These are phyloP conservation scores for Triplophysa bombifrons DNA, from an alignment of 2,797 vertebrate species.

Conservation along the genomic window DNA sequence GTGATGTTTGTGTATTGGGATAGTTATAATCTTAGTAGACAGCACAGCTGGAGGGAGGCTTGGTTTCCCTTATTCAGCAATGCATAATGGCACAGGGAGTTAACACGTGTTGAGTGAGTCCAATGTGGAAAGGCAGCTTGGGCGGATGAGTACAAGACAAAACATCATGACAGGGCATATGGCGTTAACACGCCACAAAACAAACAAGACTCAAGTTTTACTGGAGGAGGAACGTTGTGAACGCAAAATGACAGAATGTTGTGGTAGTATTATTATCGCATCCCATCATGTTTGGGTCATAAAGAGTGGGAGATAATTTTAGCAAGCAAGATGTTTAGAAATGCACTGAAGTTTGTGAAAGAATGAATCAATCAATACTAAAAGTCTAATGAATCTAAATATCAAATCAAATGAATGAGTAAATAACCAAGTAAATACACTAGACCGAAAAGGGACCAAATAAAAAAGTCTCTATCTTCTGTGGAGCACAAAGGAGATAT, in stretches of 20 bases:
- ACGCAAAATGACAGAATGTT: background rate
- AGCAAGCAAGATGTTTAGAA: constrained; percentile 3
- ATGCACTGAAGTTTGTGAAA: background rate
- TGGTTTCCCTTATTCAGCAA: constrained; percentile 29
- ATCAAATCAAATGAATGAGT: background rate
- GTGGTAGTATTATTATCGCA: background rate
- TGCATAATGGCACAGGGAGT: constrained; percentile 22
- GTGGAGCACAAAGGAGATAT: too few species aligned
- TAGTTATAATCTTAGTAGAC: constrained; percentile 7
- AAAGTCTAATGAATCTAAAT: background rate
- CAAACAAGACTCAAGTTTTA: constrained; percentile 24
- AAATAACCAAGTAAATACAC: background rate
- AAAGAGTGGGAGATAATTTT: constrained; percentile 10
- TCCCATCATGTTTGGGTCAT: background rate
- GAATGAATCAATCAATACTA: background rate
- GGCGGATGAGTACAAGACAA: constrained; percentile 24
- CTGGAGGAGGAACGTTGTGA: background rate
- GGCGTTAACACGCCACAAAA: constrained; percentile 40
- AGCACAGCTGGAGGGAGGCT: constrained; percentile 38
- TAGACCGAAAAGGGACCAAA: background rate
- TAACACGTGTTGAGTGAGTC: constrained; percentile 36
- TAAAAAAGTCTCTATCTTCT: too few species aligned
- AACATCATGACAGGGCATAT: constrained; percentile 42
- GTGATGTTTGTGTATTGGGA: constrained; percentile 31
- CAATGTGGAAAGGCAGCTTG: constrained; percentile 14